phyloP scores from a whole-genome alignment of 2,888 invertebrate genomes.

The Limnephilus auricula region DNA sequence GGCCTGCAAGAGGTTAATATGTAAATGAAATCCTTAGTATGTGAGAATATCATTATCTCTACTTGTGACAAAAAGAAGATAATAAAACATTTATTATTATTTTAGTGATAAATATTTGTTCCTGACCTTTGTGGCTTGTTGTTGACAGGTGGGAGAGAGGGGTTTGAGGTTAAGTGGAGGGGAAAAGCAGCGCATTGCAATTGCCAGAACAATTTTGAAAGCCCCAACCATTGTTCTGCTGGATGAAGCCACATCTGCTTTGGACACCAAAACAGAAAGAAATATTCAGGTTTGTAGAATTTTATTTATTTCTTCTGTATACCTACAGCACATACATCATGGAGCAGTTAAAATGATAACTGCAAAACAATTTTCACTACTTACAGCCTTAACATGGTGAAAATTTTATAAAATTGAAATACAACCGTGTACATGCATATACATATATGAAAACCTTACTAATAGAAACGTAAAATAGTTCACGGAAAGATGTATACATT shows the following conservation, averaged over 20 bases:
- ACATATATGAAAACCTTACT: too few species aligned
- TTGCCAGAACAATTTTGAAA: slow-evolving; percentile 96
- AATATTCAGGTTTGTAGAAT: slow-evolving; percentile 83
- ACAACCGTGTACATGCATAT: too few species aligned
- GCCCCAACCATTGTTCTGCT: slow-evolving; percentile 92
- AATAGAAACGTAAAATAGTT: too few species aligned
- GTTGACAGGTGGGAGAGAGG: slow-evolving; percentile 90
- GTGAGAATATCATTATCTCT: too few species aligned
- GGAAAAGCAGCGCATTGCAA: slow-evolving; percentile 98
- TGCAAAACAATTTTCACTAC: background rate
- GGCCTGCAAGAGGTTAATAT: too few species aligned
- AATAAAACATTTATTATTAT: too few species aligned
- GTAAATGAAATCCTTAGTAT: too few species aligned
- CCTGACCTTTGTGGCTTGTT: slow-evolving; percentile 48
- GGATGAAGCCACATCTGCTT: slow-evolving; percentile 96
- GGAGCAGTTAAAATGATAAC: background rate
- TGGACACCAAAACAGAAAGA: slow-evolving; percentile 97
- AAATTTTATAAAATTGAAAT: too few species aligned
- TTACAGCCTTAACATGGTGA: too few species aligned
- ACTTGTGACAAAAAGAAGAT: too few species aligned
- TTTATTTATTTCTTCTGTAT: background rate
- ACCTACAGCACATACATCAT: background rate
- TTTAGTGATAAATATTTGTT: background rate
- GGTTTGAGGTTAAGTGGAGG: slow-evolving; percentile 97
- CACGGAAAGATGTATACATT: too few species aligned